Base-by-base conservation (phyloP, 2,888 invertebrate species). In the Pasiphila rectangulata region DNA sequence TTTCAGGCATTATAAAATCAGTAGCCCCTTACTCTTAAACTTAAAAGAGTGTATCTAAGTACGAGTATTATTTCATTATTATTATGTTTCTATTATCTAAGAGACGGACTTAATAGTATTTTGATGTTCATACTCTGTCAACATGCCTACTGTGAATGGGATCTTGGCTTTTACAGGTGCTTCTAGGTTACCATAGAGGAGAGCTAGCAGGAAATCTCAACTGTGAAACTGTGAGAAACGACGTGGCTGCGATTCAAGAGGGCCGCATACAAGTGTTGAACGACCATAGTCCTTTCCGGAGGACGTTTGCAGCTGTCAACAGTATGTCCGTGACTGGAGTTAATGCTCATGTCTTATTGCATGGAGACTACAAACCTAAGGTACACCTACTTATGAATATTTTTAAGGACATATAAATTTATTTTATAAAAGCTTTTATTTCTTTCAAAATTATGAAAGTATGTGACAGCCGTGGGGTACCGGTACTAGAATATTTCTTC, bases 151-250 rank as follows among this genome's bases (percentile, higher is more conserved):
- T n/a, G n/a, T n/a, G n/a, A n/a, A n/a, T n/a, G n/a, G n/a, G 6
- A 44, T n/a, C 36, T 32, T 16, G 23, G n/a, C n/a, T 17, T 13
- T 34, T 39, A 59, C 91, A 78, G 78, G 64, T 77, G 0, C 47
- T 76, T 6, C 81, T 94, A 29, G 91, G 92, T 0, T 93, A 94
- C 83, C 92, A 93, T 67, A 83, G 84, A 20, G 92, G 92, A 0
- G 59, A 81, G 4, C 87, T 95, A 42, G 94, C 95, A 0, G 91
- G 92, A 0, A 95, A 94, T 71, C 81, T 95, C 16, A 92, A 95
- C 70, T 94, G 83, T 67, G 81, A 87, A 0, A 77, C 68, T 1
- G 92, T 94, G 0, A 78, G 89, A 2, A 71, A 75, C 27, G 88
- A 85, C 17, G 64, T 90, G 0, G 73, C 75, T 17, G 87, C 87